A percentile compares a stretch with the other conserved stretches of the same genome.
These are phyloP conservation scores for Ephialtes manifestator DNA, from an alignment of 2,888 invertebrate species.

Conservation along the genomic window DNA sequence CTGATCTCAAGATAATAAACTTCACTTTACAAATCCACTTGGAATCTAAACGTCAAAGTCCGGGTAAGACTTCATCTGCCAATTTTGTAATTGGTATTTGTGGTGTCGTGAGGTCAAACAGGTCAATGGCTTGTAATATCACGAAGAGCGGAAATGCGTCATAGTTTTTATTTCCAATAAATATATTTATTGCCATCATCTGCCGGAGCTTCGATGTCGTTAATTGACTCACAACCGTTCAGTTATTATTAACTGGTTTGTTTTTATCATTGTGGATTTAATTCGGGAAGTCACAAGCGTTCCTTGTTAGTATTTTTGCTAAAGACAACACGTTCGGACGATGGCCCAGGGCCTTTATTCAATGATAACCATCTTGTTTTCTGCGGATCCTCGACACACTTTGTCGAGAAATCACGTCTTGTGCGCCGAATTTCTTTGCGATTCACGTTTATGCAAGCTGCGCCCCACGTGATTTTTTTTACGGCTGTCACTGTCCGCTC, in stretches of 20 bases:
- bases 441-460: constrained; percentile 74
- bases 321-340: constrained; percentile 8
- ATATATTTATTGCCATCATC: constrained; percentile 16
- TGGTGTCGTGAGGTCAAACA: neutral
- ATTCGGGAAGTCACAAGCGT: neutral
- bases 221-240: neutral
- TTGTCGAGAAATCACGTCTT: constrained; percentile 79
- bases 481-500: constrained; percentile 19
- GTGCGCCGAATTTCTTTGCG: constrained; percentile 76
- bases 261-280: constrained; percentile 9
- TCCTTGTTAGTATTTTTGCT: neutral
- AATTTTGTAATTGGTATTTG: constrained; percentile 9
- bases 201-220: neutral
- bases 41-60: neutral
- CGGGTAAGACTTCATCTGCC: constrained; percentile 3
- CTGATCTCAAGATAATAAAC: neutral
- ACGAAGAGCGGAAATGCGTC: constrained; percentile 37
- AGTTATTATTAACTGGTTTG: neutral
- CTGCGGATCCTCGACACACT: constrained; percentile 82
- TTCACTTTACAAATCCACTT: neutral
- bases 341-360: constrained; percentile 31
- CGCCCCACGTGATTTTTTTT: constrained; percentile 57
- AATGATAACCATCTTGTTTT: constrained; percentile 73
- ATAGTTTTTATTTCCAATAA: constrained; percentile 36
- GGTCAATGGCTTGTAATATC: constrained; percentile 26